Percentiles rank a stretch among this genome's conserved stretches.
phyloP scores from a whole-genome alignment of 1,140 invertebrate genomes.

The Chionoecetes opilio region DNA sequence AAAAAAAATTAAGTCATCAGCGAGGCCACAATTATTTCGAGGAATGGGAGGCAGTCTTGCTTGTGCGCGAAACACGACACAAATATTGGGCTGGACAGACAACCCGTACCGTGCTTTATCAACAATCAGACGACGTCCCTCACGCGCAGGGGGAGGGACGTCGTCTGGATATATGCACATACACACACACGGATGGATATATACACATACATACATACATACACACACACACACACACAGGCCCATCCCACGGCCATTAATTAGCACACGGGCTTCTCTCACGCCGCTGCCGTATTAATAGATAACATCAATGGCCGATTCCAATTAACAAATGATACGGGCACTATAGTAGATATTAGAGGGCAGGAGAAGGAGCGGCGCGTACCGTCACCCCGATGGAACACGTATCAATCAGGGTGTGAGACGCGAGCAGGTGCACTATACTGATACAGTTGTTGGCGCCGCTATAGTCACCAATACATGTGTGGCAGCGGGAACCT shows the following conservation, averaged over 20 bases:
- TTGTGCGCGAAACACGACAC: too few species aligned
- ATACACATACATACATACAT: neutral
- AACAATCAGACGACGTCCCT: too few species aligned
- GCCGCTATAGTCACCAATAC: neutral
- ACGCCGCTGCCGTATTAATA: conserved; percentile 5
- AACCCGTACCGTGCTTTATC: too few species aligned
- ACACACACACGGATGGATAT: neutral
- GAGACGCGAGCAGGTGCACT: conserved; percentile 14
- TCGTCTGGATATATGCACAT: too few species aligned
- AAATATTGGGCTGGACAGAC: too few species aligned
- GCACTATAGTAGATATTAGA: too few species aligned
- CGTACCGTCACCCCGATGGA: neutral
- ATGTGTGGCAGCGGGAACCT: neutral
- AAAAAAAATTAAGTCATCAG: too few species aligned
- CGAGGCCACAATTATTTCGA: too few species aligned
- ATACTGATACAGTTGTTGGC: neutral
- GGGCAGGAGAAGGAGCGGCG: neutral
- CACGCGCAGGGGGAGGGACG: too few species aligned
- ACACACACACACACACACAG: conserved; percentile 17
- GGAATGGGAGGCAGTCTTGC: too few species aligned
- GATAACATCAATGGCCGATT: conserved; percentile 19
- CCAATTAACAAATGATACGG: conserved; percentile 4
- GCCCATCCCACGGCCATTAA: neutral
- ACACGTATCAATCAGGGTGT: conserved; percentile 17
- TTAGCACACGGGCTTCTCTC: neutral